Base-by-base conservation (phyloP, 2,888 invertebrate genomes). In the Phrixothrix hirtus region DNA sequence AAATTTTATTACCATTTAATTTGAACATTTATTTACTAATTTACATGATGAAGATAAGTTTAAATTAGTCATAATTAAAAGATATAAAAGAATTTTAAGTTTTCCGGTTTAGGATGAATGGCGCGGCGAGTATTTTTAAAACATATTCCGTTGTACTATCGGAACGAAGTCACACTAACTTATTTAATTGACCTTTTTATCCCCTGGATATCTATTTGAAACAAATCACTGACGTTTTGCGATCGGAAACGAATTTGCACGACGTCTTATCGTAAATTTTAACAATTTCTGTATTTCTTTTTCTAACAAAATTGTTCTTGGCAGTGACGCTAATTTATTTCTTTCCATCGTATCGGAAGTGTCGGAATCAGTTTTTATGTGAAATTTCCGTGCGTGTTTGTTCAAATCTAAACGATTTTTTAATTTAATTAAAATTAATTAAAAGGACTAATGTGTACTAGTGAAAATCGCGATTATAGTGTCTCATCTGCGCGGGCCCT, bases 121-220 rank as follows among this genome's bases (percentile, higher is more conserved):
- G n/a, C n/a, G n/a, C n/a, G n/a, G n/a, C n/a, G n/a, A n/a, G n/a
- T n/a, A n/a, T n/a, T n/a, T n/a, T n/a, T n/a, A n/a, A n/a, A n/a
- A n/a, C n/a, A n/a, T n/a, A n/a, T n/a, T n/a, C n/a, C n/a, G n/a
- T n/a, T n/a, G n/a, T n/a, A n/a, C n/a, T n/a, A n/a, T n/a, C n/a
- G n/a, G n/a, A n/a, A n/a, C n/a, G n/a, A n/a, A n/a, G n/a, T n/a
- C n/a, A n/a, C n/a, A n/a, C n/a, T n/a, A n/a, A n/a, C n/a, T n/a
- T n/a, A 35, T 35, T 41, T 30, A 34, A 16, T 48, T 48, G 48
- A 48, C 48, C 48, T 42, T 29, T 26, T 48, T 29, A 48, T 48
- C 35, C 41, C 42, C 48, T 32, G n/a, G 12, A 16, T 42, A 35
- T 41, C 41, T 36, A 41, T 30, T 45, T 26, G 27, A 48, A 21